Conservation (phyloP, 2,888 invertebrate species). For the Proisotoma minuta region DNA sequence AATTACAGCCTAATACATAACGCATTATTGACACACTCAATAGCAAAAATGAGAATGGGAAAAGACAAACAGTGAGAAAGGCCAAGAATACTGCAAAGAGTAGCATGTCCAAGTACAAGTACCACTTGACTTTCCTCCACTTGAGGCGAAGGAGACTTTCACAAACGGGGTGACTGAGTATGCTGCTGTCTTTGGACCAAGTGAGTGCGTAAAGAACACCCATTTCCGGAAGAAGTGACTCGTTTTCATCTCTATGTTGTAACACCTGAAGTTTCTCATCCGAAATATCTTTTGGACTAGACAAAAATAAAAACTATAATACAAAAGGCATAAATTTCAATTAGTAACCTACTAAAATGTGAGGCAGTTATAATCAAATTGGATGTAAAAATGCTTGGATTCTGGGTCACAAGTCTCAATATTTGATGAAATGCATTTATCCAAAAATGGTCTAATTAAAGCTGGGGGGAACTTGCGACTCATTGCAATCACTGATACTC, state of each 20-base stretch:
- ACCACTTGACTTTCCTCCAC: conserved; percentile 48
- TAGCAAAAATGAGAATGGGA: too few species aligned
- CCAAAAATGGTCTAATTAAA: conserved; percentile 44
- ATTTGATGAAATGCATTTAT: conserved; percentile 47
- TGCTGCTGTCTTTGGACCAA: conserved; percentile 45
- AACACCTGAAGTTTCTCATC: conserved; percentile 46
- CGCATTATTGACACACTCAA: too few species aligned
- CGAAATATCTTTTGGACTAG: conserved; percentile 46
- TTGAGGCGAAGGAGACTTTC: conserved; percentile 47
- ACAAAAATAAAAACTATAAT: too few species aligned
- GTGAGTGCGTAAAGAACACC: conserved; percentile 47
- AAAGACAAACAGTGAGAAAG: too few species aligned
- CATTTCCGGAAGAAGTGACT: conserved; percentile 45
- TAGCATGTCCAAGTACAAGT: conserved; percentile 47
- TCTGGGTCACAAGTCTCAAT: conserved; percentile 47
- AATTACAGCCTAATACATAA: conserved; percentile 46
- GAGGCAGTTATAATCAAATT: conserved; percentile 47
- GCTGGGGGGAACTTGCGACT: conserved; percentile 40
- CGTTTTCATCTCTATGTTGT: conserved; percentile 47
- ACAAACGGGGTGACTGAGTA: conserved; percentile 47
- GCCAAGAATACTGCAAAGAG: conserved; percentile 47
- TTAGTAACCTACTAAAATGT: too few species aligned
- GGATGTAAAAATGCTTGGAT: conserved; percentile 47
- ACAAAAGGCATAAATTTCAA: too few species aligned
- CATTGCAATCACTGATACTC: conserved; percentile 44